Percentiles rank a stretch among this genome's conserved stretches.
phyloP scores from a whole-genome alignment of 2,113 vertebrate species.

The Boulengeromyrus knoepffleri region DNA sequence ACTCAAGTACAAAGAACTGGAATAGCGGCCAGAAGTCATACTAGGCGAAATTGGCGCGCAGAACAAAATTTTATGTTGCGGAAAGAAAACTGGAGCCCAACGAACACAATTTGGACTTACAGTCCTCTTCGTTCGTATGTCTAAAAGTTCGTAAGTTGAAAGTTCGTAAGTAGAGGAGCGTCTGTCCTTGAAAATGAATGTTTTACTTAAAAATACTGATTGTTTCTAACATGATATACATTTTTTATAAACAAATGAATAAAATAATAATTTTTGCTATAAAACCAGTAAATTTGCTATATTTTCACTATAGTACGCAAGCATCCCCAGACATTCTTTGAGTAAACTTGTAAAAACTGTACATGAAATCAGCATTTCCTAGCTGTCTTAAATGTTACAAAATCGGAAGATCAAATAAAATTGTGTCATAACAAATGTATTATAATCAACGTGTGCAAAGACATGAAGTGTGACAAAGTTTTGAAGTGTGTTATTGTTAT shows the following conservation, averaged over 20 bases:
- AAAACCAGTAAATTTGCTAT: neutral
- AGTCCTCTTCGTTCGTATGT: too few relatives aligned
- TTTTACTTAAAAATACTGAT: neutral
- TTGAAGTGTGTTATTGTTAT: neutral
- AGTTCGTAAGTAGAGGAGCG: too few relatives aligned
- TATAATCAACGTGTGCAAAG: neutral
- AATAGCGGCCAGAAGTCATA: too few relatives aligned
- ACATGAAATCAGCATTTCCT: neutral
- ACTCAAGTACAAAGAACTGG: too few relatives aligned
- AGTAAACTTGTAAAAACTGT: neutral
- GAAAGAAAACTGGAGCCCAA: too few relatives aligned
- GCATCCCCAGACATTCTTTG: neutral
- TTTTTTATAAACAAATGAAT: neutral
- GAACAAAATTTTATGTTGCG: too few relatives aligned
- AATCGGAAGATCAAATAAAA: neutral
- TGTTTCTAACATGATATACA: neutral
- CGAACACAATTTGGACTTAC: too few relatives aligned
- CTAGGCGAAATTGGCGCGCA: too few relatives aligned
- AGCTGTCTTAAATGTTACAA: neutral
- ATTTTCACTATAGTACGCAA: neutral
- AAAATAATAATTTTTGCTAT: neutral
- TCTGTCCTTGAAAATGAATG: neutral
- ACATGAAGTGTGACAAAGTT: neutral
- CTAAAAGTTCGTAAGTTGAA: too few relatives aligned
- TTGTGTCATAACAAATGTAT: neutral